These are phyloP conservation scores for Globia sparganii DNA, from an alignment of 2,888 invertebrate species.

Conservation along the genomic window DNA sequence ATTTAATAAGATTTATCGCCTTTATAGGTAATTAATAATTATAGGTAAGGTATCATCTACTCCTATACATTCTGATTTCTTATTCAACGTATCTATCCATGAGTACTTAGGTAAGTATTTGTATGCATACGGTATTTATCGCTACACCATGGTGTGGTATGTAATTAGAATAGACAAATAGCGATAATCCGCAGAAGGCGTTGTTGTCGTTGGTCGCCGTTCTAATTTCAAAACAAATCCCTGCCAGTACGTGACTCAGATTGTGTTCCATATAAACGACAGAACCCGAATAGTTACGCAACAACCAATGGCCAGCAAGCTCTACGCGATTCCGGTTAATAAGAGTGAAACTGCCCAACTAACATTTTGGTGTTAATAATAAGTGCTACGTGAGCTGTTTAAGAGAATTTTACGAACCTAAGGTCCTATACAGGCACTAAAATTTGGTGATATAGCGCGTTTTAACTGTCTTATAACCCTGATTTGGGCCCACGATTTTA, in stretches of 20 bases:
- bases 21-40: background rate
- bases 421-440: no score
- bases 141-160: constrained; percentile 54
- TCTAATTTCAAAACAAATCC: constrained; percentile 90
- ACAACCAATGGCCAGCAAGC: constrained; percentile 70
- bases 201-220: constrained; percentile 84
- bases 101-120: constrained; percentile 36
- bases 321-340: constrained; percentile 77
- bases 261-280: constrained; percentile 84
- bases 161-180: constrained; percentile 85
- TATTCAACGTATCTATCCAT: constrained; percentile 34
- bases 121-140: constrained; percentile 47
- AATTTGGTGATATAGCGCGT: no score
- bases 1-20: background rate
- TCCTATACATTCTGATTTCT: background rate
- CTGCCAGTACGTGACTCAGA: constrained; percentile 89
- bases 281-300: constrained; percentile 79
- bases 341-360: constrained; percentile 86
- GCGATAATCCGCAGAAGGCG: constrained; percentile 87
- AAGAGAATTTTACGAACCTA: no score
- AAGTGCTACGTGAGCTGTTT: no score
- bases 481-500: no score
- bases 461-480: no score
- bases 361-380: no score
- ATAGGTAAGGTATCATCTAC: constrained; percentile 5